Evolutionary conservation across 2,888 invertebrate species (phyloP), one percentile per base, ranked within the genome.

Genomic region (Euzophera pinguis): DNA sequence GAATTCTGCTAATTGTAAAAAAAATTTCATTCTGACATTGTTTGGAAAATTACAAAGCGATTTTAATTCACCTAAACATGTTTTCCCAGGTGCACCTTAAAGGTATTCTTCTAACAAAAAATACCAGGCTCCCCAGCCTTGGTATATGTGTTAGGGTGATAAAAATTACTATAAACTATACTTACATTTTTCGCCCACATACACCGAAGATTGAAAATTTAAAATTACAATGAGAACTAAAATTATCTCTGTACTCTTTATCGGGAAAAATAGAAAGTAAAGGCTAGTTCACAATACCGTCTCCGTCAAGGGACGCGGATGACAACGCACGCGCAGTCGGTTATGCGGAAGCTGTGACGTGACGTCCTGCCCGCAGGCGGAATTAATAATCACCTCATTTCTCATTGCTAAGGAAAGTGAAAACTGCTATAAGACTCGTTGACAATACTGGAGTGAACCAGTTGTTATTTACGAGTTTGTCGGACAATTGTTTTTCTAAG

Each of bases 291-390:
- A 67, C 65, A 70, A 54, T 50, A 45, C 35, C 22, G 61, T 60
- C 62, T 64, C 62, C 65, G 63, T 61, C 71, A 69, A 72, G 81
- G 77, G 77, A 74, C 64, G 56, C 53, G 10, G 16, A 1, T 16
- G 39, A 3, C 32, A 51, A 47, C 50, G 53, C 59, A 52, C 58
- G 13, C 51, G 13, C 12, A 43, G 43, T 17, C 42, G 63, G 59
- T 69, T 69, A 78, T 71, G 67, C 82, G 84, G 85, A 87, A 87
- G 81, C 82, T 79, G 78, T 63, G 62, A 75, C 77, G 81, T 83
- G 79, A 75, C 78, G 73, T 81, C 79, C 82, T 75, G 77, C 67
- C 75, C 72, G 71, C 79, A 62, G 73, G 72, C 76, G 71, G 81
- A 81, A 85, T 84, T 65, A 68, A 71, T 81, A 81, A 84, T 81